Base-by-base conservation (phyloP, 2,797 vertebrate genomes). In the Enteromius paludinosus region DNA sequence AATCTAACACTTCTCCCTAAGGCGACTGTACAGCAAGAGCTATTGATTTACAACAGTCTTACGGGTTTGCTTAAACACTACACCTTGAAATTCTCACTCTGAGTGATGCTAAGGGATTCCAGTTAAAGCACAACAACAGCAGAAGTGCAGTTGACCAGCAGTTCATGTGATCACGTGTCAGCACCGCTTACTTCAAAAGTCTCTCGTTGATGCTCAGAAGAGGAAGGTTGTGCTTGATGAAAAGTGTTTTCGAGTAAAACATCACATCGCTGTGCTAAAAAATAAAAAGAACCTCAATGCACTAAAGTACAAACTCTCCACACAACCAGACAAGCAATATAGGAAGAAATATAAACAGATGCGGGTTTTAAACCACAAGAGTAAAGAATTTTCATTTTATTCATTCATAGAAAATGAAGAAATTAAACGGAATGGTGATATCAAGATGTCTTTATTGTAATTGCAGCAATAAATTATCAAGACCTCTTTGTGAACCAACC, bases 401-500 rank as follows among this genome's bases (percentile, higher is more conserved):
- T 62, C 28, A 17, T 30, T 30, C 8, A 5, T 18, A 28, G 11
- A 12, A 20, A 45, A 85, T 72, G 11, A 45, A 15, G 18, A 52
- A 45, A 38, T 41, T 0, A 45, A 25, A 25, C 35, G 11, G 12
- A 71, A 85, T 41, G 23, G 30, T 77, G 54, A 78, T 52, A 28
- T 64, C 81, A 76, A 68, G 41, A 82, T 25, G 56, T 72, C 61
- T 87, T 90, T 88, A 87, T 81, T 86, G 59, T 80, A 78, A 79
- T 82, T 85, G 30, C 41, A 76, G 87, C 79, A 87, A 85, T 78
- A 86, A 83, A 78, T 85, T 73, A 86, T 25, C 70, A 87, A 86
- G 85, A 85, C 41, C 74, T 82, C 69, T 81, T 80, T 64, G 35
- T 78, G 78, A 94, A 93, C 91, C 92, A 93, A 91, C 89, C 92